phyloP scores from a whole-genome alignment of 2,888 invertebrate species.

The Eueremaeus valkanovi region DNA sequence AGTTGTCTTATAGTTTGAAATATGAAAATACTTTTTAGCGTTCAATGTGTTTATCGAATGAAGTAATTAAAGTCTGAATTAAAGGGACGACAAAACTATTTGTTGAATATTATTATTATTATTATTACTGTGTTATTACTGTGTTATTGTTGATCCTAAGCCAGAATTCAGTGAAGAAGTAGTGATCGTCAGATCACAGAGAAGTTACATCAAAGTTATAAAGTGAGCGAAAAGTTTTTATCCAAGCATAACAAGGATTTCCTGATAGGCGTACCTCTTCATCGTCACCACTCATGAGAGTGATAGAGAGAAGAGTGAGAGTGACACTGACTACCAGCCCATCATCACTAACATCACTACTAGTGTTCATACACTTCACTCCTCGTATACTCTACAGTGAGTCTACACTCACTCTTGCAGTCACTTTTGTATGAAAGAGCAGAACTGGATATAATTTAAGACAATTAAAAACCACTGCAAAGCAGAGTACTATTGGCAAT shows the following conservation, averaged over 20 bases:
- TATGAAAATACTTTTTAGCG: too few relatives aligned
- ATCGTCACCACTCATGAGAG: conserved; percentile 53
- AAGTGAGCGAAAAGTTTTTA: conserved; percentile 21
- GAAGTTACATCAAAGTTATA: conserved; percentile 9
- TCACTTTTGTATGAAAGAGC: too few relatives aligned
- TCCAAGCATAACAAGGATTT: conserved; percentile 36
- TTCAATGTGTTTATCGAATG: too few relatives aligned
- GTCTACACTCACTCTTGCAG: too few relatives aligned
- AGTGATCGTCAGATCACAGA: neutral
- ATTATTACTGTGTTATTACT: too few relatives aligned
- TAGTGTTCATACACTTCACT: neutral
- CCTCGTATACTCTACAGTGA: neutral
- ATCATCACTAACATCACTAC: neutral
- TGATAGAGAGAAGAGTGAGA: conserved; percentile 8
- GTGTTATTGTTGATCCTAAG: too few relatives aligned
- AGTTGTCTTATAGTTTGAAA: too few relatives aligned
- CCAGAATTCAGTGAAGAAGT: neutral
- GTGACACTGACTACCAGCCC: neutral
- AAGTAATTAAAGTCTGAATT: neutral
- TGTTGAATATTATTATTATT: too few relatives aligned
- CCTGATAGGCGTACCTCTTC: conserved; percentile 55
- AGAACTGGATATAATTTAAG: too few relatives aligned
- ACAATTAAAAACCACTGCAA: too few relatives aligned
- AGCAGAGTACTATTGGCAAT: too few relatives aligned
- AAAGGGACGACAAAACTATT: neutral